Evolutionary conservation across 2,888 invertebrate species (phyloP).

Genomic region (Harpalus rubripes): DNA sequence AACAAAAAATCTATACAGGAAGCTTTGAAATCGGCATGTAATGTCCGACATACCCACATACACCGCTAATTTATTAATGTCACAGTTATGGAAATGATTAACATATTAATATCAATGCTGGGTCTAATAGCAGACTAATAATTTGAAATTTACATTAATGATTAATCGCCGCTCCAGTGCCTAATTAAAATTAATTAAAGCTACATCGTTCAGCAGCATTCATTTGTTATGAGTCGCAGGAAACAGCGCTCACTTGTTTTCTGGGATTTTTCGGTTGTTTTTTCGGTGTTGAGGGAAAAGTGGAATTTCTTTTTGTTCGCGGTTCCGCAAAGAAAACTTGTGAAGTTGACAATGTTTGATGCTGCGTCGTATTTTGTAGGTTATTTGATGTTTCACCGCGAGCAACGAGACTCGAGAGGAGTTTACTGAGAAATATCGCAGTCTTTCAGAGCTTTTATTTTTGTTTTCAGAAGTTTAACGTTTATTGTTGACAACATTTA

Average conservation of each 20-base stretch:
- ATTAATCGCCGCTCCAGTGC: constrained; percentile 41
- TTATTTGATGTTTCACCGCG: constrained; percentile 57
- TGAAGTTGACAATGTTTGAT: constrained; percentile 57
- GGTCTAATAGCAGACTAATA: constrained; percentile 57
- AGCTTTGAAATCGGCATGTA: constrained; percentile 13
- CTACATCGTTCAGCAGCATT: constrained; percentile 49
- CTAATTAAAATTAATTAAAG: constrained; percentile 62
- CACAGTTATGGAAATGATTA: constrained; percentile 61
- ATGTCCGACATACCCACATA: constrained; percentile 13
- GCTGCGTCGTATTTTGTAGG: constrained; percentile 52
- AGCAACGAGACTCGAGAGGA: constrained; percentile 31
- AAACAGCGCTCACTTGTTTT: constrained; percentile 31
- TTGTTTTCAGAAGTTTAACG: constrained; percentile 51
- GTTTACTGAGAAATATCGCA: constrained; percentile 37
- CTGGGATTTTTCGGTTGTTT: constrained; percentile 37
- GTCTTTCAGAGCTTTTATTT: constrained; percentile 32
- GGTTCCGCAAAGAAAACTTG: constrained; percentile 58
- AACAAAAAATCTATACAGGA: neutral
- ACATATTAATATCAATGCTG: constrained; percentile 59
- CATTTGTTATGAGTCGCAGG: constrained; percentile 48
- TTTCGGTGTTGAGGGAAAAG: constrained; percentile 43
- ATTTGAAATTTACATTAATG: constrained; percentile 61
- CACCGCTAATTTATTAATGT: constrained; percentile 55
- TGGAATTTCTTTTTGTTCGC: constrained; percentile 48
- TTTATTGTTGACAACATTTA: constrained; percentile 52